These are phyloP conservation scores for Haliclystus octoradiatus DNA, from an alignment of 30 jellyfish, hydroid and myxozoan genomes.

Conservation along the genomic window DNA sequence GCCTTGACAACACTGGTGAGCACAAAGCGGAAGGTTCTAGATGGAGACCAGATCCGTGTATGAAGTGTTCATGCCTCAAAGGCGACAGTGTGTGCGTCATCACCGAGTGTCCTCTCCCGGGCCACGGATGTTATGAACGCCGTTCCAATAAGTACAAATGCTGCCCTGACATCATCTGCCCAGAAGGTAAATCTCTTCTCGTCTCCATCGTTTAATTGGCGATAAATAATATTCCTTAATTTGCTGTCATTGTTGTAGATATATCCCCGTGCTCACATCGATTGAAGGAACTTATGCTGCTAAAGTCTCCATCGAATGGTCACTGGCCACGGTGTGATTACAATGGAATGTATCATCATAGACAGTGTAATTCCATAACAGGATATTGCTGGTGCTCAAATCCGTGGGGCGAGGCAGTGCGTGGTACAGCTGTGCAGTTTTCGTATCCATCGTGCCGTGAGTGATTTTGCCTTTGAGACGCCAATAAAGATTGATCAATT, in stretches of 20 bases:
- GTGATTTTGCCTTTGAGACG: no score
- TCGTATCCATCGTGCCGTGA: background rate
- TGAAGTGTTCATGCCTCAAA: background rate
- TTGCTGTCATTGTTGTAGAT: background rate
- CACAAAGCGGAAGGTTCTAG: background rate
- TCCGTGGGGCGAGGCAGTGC: background rate
- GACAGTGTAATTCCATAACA: background rate
- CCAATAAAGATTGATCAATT: no score
- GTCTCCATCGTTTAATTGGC: background rate
- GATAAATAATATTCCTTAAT: background rate
- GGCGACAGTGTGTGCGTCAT: background rate
- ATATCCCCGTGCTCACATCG: background rate
- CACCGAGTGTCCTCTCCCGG: conserved; percentile 3
- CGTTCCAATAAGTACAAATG: background rate
- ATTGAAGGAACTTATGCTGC: background rate
- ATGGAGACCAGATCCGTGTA: conserved; percentile 12
- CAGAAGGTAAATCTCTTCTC: conserved; percentile 1
- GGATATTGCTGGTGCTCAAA: background rate
- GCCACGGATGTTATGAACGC: conserved; percentile 11
- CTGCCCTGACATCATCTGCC: conserved; percentile 17
- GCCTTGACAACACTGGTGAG: conserved; percentile 3
- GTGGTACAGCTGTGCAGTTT: background rate
- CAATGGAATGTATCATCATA: background rate
- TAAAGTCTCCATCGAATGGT: background rate
- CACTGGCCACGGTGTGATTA: background rate